Percentiles rank a stretch among this genome's conserved stretches.
These are phyloP conservation scores for Zaprionus ornatus DNA, from an alignment of 1,140 invertebrate species.

Conservation along the genomic window DNA sequence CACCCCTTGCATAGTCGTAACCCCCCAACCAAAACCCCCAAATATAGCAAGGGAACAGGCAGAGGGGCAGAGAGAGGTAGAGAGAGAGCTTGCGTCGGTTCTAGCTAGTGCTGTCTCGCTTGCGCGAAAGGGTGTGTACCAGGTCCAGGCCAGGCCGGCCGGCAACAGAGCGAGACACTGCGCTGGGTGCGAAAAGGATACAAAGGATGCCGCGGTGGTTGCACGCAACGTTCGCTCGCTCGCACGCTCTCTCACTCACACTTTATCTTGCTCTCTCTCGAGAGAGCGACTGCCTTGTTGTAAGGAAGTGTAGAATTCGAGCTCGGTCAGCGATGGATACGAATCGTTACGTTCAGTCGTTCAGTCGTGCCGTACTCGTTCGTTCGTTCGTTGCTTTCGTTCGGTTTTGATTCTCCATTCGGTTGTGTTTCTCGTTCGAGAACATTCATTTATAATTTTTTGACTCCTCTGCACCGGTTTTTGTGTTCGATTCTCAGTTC, in stretches of 20 bases:
- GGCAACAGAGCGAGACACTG: slow-evolving; percentile 13
- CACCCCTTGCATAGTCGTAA: not conserved
- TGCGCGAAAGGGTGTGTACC: slow-evolving; percentile 67
- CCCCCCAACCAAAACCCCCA: not conserved
- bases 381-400: slow-evolving; percentile 84
- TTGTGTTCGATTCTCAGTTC: slow-evolving; percentile 78
- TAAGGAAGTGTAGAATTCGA: no score
- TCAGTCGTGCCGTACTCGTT: slow-evolving; percentile 84
- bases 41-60: not conserved
- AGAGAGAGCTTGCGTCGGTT: not conserved
- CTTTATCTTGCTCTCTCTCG: not conserved
- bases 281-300: no score
- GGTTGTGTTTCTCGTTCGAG: slow-evolving; percentile 83
- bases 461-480: slow-evolving; percentile 83
- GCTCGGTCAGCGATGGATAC: slow-evolving; percentile 7
- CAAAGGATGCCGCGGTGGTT: slow-evolving; percentile 5
- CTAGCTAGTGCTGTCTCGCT: slow-evolving; percentile 13
- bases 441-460: slow-evolving; percentile 84
- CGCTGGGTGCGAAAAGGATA: slow-evolving; percentile 12
- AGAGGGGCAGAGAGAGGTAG: not conserved
- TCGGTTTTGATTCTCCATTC: slow-evolving; percentile 82
- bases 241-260: not conserved
- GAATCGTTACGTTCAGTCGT: slow-evolving; percentile 37
- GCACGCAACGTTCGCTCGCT: not conserved
- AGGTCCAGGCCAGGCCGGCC: slow-evolving; percentile 36